phyloP scores from a whole-genome alignment of 2,888 invertebrate species.

The Dryobota labecula region DNA sequence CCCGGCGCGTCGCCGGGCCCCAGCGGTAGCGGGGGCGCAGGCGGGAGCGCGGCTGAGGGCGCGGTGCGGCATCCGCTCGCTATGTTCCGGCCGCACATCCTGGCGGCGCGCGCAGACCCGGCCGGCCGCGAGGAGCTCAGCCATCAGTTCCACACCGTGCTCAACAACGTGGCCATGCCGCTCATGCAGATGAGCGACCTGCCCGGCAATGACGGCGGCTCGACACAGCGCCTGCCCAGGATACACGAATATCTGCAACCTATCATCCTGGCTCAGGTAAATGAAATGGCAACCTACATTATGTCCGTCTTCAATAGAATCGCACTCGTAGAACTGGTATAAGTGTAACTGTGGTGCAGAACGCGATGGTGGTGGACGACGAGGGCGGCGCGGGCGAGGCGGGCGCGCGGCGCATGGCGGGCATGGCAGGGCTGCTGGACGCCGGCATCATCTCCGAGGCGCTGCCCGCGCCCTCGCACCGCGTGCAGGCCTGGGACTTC shows the following conservation, averaged over 20 bases:
- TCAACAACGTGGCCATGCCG: slow-evolving; percentile 85
- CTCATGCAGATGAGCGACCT: slow-evolving; percentile 92
- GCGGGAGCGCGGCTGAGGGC: slow-evolving; percentile 46
- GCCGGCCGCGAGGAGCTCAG: slow-evolving; percentile 53
- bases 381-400: slow-evolving; percentile 70
- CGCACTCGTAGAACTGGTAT: background rate
- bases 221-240: slow-evolving; percentile 77
- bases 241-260: slow-evolving; percentile 88
- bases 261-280: slow-evolving; percentile 88
- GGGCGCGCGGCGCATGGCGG: slow-evolving; percentile 79
- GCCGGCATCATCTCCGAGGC: slow-evolving; percentile 88
- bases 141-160: slow-evolving; percentile 74
- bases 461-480: slow-evolving; percentile 92
- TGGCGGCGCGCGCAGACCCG: slow-evolving; percentile 67
- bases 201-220: slow-evolving; percentile 71
- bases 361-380: slow-evolving; percentile 88
- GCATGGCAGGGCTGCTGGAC: slow-evolving; percentile 84
- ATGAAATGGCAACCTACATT: slow-evolving; percentile 12
- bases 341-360: slow-evolving; percentile 69
- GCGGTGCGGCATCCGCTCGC: slow-evolving; percentile 67
- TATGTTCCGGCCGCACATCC: slow-evolving; percentile 74
- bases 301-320: background rate
- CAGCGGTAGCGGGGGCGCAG: background rate
- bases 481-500: slow-evolving; percentile 97
- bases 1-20: slow-evolving; percentile 49